Conservation (phyloP, 1,140 invertebrate species). For the Conus betulinus region DNA sequence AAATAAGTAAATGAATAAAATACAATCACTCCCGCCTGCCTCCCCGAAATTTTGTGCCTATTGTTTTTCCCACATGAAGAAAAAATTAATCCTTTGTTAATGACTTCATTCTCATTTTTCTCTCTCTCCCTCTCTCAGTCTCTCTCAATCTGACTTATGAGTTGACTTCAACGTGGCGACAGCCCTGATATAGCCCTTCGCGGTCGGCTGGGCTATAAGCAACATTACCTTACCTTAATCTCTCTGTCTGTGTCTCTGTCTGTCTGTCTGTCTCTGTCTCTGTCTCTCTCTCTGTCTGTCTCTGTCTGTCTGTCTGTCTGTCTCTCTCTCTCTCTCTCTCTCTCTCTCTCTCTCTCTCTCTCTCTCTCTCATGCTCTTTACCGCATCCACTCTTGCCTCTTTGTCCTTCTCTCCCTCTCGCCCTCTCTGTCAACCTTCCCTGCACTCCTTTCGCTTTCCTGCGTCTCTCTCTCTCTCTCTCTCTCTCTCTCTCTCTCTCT, state of each 20-base stretch:
- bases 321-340: constrained; percentile 13
- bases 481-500: background rate
- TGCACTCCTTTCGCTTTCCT: no score
- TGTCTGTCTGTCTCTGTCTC: background rate
- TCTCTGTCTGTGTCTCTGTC: background rate
- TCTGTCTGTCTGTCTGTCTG: background rate
- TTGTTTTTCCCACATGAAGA: background rate
- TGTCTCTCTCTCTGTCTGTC: background rate
- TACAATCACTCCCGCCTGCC: background rate
- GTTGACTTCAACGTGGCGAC: no score
- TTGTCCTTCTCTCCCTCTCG: no score
- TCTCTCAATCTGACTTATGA: no score
- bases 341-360: constrained; percentile 1
- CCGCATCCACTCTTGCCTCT: no score
- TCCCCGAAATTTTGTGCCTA: background rate
- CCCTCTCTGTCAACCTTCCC: no score
- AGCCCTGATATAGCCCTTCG: no score
- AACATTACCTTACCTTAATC: background rate
- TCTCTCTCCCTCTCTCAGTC: no score
- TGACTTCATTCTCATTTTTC: background rate
- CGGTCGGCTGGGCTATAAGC: no score
- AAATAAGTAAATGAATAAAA: no score
- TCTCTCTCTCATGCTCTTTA: background rate
- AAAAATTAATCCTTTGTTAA: background rate
- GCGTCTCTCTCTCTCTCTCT: background rate